These are phyloP conservation scores for Phylloscopus whistleri DNA, from an alignment of 2,113 vertebrate species.

Conservation along the genomic window DNA sequence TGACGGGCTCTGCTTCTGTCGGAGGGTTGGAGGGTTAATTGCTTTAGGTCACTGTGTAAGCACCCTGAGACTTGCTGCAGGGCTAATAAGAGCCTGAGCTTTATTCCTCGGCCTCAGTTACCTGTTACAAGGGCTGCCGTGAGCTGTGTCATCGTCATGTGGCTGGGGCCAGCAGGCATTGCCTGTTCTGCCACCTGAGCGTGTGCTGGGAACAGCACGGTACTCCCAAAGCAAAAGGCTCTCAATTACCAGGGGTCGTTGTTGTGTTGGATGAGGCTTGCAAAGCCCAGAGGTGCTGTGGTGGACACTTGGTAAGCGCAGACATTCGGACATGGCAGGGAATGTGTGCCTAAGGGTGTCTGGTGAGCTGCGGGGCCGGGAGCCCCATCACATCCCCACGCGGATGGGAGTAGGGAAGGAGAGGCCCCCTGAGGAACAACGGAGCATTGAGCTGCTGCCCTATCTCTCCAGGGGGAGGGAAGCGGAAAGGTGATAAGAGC, in stretches of 20 bases:
- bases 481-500: slow-evolving; percentile 71
- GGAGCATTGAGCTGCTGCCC: slow-evolving; percentile 60
- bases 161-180: not conserved
- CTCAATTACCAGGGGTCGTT: accelerated
- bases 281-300: not conserved
- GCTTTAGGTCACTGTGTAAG: not conserved
- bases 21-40: not conserved
- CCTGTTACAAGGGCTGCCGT: not conserved
- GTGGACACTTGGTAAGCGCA: accelerated
- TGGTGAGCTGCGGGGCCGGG: accelerated
- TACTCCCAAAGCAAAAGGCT: not conserved
- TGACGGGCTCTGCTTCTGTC: accelerated
- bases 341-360: not conserved
- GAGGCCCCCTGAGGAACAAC: slow-evolving; percentile 62
- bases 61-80: accelerated
- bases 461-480: slow-evolving; percentile 67
- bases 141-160: not conserved
- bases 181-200: not conserved
- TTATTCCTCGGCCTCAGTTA: not conserved
- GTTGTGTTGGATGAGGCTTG: not conserved
- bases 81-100: not conserved
- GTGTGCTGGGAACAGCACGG: not conserved
- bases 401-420: not conserved
- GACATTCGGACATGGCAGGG: not conserved
- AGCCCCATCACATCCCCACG: not conserved